Evolutionary conservation across 2,888 invertebrate genomes (phyloP), one percentile per base, ranked within the genome.

Genomic region (Rhaphigaster nebulosa): DNA sequence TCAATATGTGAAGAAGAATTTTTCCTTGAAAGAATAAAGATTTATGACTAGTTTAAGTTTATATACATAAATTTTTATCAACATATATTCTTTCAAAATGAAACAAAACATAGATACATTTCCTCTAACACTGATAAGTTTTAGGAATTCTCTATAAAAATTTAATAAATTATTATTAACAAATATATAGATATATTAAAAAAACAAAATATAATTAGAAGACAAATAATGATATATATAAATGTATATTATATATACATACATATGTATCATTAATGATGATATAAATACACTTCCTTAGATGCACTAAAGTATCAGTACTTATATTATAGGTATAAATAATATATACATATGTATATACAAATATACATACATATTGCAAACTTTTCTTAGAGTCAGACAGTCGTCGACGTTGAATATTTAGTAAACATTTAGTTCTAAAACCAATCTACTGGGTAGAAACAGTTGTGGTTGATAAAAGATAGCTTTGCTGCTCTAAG

Each of bases 371-470:
- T 50, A 84, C n/a, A 84, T 45, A 84, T 84, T 45, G 45, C 84
- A 84, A n/a, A 45, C n/a, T 89, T 76, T 89, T 89, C 89, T 89
- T 89, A 89, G 89, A 89, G 89, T 89, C 89, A 89, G 89, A 89
- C 70, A 89, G 52, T 38, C 18, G 60, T 56, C 54, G 60, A 88
- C 54, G 29, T 60, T 56, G 60, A 56, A 88, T 41, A 88, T 38
- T 60, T 54, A 29, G 38, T 52, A 4, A 54, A 56, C 50, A 88
- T 41, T 29, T 50, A 56, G 88, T 88, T 38, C 38, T 56, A 88
- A 38, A 54, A 50, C 34, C 88, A 50, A 54, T 54, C 54, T 38
- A 38, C 38, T 76, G 13, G n/a, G 70, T 87, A 29, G 65, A 76
- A 50, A 54, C 80, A 26, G 45, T 29, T n/a, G 65, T 29, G n/a